phyloP scores from a whole-genome alignment of 2,888 invertebrate genomes.

The Eurytoma californica region DNA sequence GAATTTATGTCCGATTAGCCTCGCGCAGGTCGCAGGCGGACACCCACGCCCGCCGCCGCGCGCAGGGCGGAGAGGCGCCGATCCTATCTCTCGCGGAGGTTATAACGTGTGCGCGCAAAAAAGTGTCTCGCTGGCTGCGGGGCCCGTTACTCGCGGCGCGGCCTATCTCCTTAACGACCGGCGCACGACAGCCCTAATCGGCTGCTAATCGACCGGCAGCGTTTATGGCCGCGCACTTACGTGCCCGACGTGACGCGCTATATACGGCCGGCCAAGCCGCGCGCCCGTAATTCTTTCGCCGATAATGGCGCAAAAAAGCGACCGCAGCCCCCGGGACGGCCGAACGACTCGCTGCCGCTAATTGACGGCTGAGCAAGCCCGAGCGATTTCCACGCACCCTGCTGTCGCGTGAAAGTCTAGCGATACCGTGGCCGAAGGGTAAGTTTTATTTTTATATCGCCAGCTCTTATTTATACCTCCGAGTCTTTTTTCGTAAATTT shows the following conservation, averaged over 20 bases:
- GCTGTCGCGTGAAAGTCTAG: too few species aligned
- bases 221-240: conserved; percentile 34
- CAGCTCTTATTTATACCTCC: too few species aligned
- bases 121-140: conserved; percentile 66
- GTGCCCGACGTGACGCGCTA: conserved; percentile 56
- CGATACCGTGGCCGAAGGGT: neutral
- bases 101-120: conserved; percentile 50
- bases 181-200: conserved; percentile 69
- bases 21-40: neutral
- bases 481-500: too few species aligned
- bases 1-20: conserved; percentile 39
- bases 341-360: conserved; percentile 29
- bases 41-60: neutral
- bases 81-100: neutral
- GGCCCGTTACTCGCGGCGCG: conserved; percentile 56
- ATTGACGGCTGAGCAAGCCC: conserved; percentile 42
- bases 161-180: conserved; percentile 65
- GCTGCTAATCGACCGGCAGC: conserved; percentile 66
- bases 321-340: neutral
- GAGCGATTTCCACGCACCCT: neutral
- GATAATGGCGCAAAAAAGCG: conserved; percentile 50
- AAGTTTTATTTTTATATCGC: too few species aligned
- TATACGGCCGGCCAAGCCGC: conserved; percentile 63
- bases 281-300: conserved; percentile 46
- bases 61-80: neutral